Percentiles rank a stretch among this genome's conserved stretches.
These are phyloP conservation scores for Lepus timidus DNA, from an alignment of 2,113 vertebrate genomes.

Conservation along the genomic window DNA sequence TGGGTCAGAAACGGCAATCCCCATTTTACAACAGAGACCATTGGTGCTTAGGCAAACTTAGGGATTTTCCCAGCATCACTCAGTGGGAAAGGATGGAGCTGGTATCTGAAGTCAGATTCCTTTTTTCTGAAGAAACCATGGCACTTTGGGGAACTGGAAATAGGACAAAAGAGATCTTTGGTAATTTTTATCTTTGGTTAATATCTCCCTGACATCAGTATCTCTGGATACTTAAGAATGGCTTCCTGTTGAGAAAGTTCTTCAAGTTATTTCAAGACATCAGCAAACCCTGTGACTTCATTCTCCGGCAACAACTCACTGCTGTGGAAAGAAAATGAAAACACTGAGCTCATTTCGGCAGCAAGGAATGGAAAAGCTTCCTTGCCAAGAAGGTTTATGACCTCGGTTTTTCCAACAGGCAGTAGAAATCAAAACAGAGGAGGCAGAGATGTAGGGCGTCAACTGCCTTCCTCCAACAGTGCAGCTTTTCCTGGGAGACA, in stretches of 20 bases:
- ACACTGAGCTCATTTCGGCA: neutral
- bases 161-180: neutral
- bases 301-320: neutral
- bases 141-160: neutral
- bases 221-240: neutral
- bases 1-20: neutral
- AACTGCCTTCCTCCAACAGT: neutral
- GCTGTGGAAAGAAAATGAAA: neutral
- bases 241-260: neutral
- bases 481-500: neutral
- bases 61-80: neutral
- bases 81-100: neutral
- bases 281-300: neutral
- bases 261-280: neutral
- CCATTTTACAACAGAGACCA: neutral
- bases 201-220: neutral
- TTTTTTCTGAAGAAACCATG: neutral
- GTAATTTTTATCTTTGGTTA: neutral
- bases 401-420: neutral
- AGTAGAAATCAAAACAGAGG: neutral
- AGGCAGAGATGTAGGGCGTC: accelerated
- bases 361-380: neutral
- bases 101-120: neutral
- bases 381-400: neutral
- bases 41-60: neutral